Evolutionary conservation across 1,140 invertebrate genomes (phyloP), one percentile per base, ranked within the genome.

Genomic region (Venturia canescens): DNA sequence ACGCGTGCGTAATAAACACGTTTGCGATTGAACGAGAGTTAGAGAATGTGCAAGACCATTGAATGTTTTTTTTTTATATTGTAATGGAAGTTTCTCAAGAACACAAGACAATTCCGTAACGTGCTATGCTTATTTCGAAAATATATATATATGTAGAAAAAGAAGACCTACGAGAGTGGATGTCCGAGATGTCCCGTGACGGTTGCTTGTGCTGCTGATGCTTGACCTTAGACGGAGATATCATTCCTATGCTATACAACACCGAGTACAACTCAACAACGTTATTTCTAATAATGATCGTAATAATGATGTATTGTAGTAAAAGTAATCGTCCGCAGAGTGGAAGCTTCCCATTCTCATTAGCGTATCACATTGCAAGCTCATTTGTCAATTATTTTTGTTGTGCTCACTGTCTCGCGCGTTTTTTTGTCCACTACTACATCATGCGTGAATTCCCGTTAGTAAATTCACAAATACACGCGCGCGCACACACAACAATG

Each of bases 191-290:
- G 67, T 88, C 83, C 82, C 82, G 83, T 79, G 83, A 80, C 76
- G 81, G 82, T 72, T 86, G 84, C 80, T 87, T 85, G 80, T 83
- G 85, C 83, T 90, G 86, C 82, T 89, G 89, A 82, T 88, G 86
- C 81, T 91, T 87, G 82, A 85, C 83, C 83, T 90, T 90, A 82
- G 90, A 89, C 82, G 90, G 90, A 82, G 91, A 92, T 91, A 91
- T 87, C 91, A 92, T 92, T 88, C 90, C 91, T 92, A 91, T 66
- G 86, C 87, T 63, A 86, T 90, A 69, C 80, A 86, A 72, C 80
- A 86, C 86, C 83, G 83, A 81, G 80, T 86, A 60, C 23, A 71
- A 81, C 80, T 63, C 83, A 83, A 44, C 80, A 78, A 85, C 76
- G 82, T 86, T 85, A 85, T 82, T 85, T 63, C 60, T 63, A 63